Evolutionary conservation across 53 echinoderm and acorn worm genomes (phyloP).

Genomic region (Apostichopus leukothele): DNA sequence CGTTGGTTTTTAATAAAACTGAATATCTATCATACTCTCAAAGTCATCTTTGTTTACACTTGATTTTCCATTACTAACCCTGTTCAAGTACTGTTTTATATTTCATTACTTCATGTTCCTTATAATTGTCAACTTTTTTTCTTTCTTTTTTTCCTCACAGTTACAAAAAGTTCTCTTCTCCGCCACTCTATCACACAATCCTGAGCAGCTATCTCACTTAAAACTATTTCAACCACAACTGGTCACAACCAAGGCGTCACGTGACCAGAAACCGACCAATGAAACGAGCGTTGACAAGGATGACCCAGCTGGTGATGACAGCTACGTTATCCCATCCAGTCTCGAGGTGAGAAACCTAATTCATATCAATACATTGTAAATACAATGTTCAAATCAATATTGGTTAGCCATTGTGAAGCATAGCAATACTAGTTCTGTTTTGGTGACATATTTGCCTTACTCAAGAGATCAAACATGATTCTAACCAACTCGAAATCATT

Average conservation of each 20-base stretch:
- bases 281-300: slow-evolving; percentile 27
- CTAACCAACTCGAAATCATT: too few species aligned
- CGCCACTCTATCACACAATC: slow-evolving; percentile 96
- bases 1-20: neutral
- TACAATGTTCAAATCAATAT: too few species aligned
- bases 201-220: slow-evolving; percentile 88
- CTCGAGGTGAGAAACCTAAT: slow-evolving; percentile 57
- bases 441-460: too few species aligned
- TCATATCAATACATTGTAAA: neutral
- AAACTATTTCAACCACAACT: slow-evolving; percentile 87
- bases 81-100: neutral
- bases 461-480: too few species aligned
- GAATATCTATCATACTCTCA: too few species aligned
- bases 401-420: too few species aligned
- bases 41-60: too few species aligned
- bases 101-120: neutral
- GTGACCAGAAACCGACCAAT: slow-evolving; percentile 26
- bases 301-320: slow-evolving; percentile 72
- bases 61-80: too few species aligned
- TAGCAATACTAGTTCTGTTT: too few species aligned
- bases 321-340: slow-evolving; percentile 83
- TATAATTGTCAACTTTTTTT: neutral
- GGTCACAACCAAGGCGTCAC: slow-evolving; percentile 71
- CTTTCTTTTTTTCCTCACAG: slow-evolving; percentile 46
- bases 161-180: slow-evolving; percentile 95